Conservation (phyloP, 1,140 invertebrate species). For the Megalonaias nervosa region DNA sequence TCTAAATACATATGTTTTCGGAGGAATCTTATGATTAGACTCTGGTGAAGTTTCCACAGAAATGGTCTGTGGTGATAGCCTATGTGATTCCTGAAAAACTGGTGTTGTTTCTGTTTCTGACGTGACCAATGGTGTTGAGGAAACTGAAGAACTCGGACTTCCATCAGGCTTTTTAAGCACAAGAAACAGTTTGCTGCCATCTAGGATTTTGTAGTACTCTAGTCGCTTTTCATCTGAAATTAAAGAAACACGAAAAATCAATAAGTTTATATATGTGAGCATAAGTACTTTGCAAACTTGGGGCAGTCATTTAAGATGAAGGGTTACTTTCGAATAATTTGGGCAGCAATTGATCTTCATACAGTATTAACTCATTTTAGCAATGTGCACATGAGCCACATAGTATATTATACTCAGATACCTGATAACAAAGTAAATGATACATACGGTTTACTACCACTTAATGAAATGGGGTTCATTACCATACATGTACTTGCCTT, state of each 20-base stretch:
- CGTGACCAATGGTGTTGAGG: conserved; percentile 25
- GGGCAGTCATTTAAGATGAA: no score
- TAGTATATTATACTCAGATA: no score
- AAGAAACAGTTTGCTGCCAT: conserved; percentile 65
- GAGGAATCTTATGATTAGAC: conserved; percentile 1
- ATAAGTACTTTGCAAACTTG: no score
- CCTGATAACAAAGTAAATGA: no score
- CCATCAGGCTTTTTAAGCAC: conserved; percentile 55
- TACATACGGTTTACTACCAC: no score
- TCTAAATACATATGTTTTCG: conserved; percentile 11
- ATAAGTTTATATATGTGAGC: no score
- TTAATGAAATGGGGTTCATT: no score
- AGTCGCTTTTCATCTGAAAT: conserved; percentile 62
- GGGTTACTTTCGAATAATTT: no score
- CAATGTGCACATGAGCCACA: no score
- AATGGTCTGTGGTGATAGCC: conserved; percentile 6
- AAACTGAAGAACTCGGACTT: conserved; percentile 24
- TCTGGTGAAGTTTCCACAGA: not conserved
- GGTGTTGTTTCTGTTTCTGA: conserved; percentile 4
- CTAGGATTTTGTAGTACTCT: conserved; percentile 62
- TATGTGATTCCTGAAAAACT: conserved; percentile 8
- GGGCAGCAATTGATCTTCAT: no score
- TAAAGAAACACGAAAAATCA: not conserved
- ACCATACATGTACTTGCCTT: no score
- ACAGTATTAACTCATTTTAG: no score